Conservation (phyloP, 1,140 invertebrate genomes). For the Listronotus bonariensis region DNA sequence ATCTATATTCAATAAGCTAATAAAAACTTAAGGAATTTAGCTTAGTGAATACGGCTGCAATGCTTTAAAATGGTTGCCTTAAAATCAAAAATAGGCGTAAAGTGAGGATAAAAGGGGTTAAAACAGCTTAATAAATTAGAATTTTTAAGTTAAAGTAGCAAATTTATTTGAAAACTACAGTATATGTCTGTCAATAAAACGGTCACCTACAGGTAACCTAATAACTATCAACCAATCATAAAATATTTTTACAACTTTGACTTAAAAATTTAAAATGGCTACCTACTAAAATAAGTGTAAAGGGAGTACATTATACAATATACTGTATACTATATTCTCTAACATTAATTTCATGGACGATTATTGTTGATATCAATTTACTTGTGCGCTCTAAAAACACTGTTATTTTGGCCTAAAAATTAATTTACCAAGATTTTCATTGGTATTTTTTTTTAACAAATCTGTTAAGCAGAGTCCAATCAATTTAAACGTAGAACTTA, state of each 20-base stretch:
- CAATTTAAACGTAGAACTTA: too few species aligned
- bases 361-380: slow-evolving; percentile 53
- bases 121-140: too few species aligned
- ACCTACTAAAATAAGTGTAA: slow-evolving; percentile 21
- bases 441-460: too few species aligned
- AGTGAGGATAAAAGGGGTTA: too few species aligned
- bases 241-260: slow-evolving; percentile 5
- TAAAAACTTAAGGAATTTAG: too few species aligned
- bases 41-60: neutral
- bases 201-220: neutral
- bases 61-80: too few species aligned
- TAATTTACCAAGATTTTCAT: too few species aligned
- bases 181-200: neutral
- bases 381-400: slow-evolving; percentile 33
- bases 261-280: slow-evolving; percentile 11
- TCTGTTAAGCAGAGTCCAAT: too few species aligned
- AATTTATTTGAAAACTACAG: neutral
- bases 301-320: slow-evolving; percentile 45
- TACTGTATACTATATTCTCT: slow-evolving; percentile 49
- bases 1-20: too few species aligned
- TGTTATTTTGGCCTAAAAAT: neutral
- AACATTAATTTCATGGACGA: slow-evolving; percentile 52
- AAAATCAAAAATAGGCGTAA: too few species aligned
- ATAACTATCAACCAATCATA: neutral
- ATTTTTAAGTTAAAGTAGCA: slow-evolving; percentile 2